These are phyloP conservation scores for Drosophila buzzatii DNA, from an alignment of 2,888 invertebrate species.

Conservation along the genomic window DNA sequence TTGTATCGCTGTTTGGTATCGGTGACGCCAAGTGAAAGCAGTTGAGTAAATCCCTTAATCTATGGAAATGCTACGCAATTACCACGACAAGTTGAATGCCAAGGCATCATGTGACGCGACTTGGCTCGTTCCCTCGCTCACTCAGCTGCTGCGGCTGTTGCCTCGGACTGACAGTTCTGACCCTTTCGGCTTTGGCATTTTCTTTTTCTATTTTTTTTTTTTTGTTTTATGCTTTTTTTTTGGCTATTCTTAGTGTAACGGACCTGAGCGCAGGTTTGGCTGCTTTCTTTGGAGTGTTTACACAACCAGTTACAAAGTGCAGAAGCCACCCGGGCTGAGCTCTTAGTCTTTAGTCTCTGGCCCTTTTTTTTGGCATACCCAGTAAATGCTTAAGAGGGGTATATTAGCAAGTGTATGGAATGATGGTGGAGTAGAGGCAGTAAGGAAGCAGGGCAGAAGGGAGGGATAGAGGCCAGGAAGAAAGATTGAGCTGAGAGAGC, in stretches of 20 bases:
- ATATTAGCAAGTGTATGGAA: background rate
- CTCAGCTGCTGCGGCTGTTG: slow-evolving; percentile 4
- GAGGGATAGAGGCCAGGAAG: background rate
- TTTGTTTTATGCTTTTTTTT: background rate
- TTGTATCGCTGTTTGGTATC: slow-evolving; percentile 42
- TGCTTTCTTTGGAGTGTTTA: slow-evolving; percentile 78
- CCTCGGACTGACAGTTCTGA: slow-evolving; percentile 69
- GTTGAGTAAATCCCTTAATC: slow-evolving; percentile 83
- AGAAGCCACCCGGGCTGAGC: slow-evolving; percentile 58
- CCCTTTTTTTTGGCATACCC: slow-evolving; percentile 4
- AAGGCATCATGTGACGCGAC: slow-evolving; percentile 65
- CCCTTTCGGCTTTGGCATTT: slow-evolving; percentile 72
- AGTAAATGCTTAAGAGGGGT: background rate
- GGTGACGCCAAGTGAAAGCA: slow-evolving; percentile 62
- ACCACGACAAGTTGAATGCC: slow-evolving; percentile 77
- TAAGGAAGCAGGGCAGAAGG: background rate
- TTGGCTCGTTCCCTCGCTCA: background rate
- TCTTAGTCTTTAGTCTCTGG: slow-evolving; percentile 36
- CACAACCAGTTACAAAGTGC: slow-evolving; percentile 83
- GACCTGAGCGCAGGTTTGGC: slow-evolving; percentile 26
- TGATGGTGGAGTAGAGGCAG: background rate
- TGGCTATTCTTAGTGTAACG: slow-evolving; percentile 33
- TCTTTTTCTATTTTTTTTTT: slow-evolving; percentile 12
- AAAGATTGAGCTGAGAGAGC: background rate
- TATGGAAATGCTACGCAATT: slow-evolving; percentile 84